phyloP scores from a whole-genome alignment of 2,797 vertebrate species.

The Argya squamiceps region DNA sequence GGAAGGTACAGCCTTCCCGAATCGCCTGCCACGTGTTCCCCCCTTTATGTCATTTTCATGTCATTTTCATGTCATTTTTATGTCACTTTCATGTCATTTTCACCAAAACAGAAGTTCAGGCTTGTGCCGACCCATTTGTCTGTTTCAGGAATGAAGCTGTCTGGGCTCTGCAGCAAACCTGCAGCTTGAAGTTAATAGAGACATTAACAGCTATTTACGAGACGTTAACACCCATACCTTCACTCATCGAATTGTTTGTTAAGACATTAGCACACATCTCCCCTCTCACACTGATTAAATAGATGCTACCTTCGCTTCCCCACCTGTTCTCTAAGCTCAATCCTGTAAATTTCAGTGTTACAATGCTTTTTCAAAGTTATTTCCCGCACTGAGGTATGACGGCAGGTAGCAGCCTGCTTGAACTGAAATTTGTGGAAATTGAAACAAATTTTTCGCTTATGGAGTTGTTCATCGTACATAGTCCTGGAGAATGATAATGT shows the following conservation, averaged over 20 bases:
- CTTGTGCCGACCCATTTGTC: neutral
- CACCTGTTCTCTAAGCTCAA: neutral
- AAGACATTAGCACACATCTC: neutral
- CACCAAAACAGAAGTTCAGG: neutral
- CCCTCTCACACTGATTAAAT: neutral
- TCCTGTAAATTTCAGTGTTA: neutral
- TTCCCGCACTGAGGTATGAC: neutral
- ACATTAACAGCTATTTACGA: neutral
- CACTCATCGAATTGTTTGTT: neutral
- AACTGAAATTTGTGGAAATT: neutral
- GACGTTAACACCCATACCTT: neutral
- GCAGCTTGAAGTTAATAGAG: neutral
- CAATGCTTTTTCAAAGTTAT: neutral
- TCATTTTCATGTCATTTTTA: neutral
- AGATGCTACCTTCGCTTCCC: neutral
- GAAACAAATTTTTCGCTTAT: neutral
- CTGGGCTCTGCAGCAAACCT: neutral
- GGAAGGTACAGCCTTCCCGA: neutral
- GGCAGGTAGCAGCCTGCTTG: neutral
- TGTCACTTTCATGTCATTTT: neutral
- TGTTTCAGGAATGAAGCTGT: too few species aligned
- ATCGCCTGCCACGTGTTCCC: accelerated
- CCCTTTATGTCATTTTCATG: neutral
- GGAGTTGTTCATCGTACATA: accelerated
- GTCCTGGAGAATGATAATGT: neutral